Conservation (phyloP, 2,888 invertebrate species). For the Ommatoiulus sabulosus region DNA sequence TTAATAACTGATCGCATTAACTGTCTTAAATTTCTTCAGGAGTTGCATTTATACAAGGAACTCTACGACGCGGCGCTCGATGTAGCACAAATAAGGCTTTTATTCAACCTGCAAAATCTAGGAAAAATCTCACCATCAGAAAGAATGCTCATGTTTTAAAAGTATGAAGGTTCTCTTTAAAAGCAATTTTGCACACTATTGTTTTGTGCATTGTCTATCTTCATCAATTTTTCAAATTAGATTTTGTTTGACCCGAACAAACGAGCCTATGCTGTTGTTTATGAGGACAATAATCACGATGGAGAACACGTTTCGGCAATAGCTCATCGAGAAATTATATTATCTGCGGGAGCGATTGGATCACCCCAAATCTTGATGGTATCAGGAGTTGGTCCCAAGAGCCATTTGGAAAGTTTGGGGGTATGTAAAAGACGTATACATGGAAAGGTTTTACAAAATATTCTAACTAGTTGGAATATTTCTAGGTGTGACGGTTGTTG, state of each 20-base stretch:
- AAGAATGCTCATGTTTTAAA: conserved; percentile 57
- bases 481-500: too few species aligned
- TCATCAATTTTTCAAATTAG: background rate
- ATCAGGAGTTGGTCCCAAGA: background rate
- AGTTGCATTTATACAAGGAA: conserved; percentile 59
- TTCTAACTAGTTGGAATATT: background rate
- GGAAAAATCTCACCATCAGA: conserved; percentile 56
- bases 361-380: conserved; percentile 11
- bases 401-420: background rate
- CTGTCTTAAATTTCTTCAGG: background rate
- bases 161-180: background rate
- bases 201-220: background rate
- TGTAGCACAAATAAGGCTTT: conserved; percentile 64
- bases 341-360: background rate
- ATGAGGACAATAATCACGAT: background rate
- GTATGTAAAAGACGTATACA: conserved; percentile 65
- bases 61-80: conserved; percentile 66
- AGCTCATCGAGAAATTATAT: conserved; percentile 6
- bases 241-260: background rate
- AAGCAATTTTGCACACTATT: background rate
- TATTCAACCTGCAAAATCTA: conserved; percentile 56
- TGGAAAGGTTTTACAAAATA: background rate
- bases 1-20: background rate
- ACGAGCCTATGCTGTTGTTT: conserved; percentile 11
- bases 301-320: background rate